A percentile compares a stretch with the other conserved stretches of the same genome.
phyloP scores from a whole-genome alignment of 2,888 invertebrate genomes.

The Scaptomyza polygonia region DNA sequence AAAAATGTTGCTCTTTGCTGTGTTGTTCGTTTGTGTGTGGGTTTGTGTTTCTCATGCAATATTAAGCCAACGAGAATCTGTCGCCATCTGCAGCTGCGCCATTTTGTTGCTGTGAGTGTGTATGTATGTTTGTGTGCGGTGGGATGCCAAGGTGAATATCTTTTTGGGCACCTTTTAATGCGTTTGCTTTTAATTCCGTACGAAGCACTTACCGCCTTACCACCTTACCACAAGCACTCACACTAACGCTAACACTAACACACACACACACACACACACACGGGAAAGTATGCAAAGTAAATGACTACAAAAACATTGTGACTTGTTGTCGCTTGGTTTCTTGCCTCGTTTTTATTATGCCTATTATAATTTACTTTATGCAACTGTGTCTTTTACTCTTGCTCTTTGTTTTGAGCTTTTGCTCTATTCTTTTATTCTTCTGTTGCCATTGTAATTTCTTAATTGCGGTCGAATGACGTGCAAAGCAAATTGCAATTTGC shows the following conservation, averaged over 20 bases:
- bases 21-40: conserved; percentile 21
- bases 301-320: conserved; percentile 66
- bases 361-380: conserved; percentile 80
- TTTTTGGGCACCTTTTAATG: conserved; percentile 78
- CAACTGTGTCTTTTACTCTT: conserved; percentile 47
- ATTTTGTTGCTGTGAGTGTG: conserved; percentile 46
- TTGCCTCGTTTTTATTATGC: conserved; percentile 74
- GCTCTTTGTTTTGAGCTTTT: conserved; percentile 49
- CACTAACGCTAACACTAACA: conserved; percentile 22
- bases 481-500: conserved; percentile 21
- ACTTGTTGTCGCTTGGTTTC: conserved; percentile 70
- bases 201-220: conserved; percentile 69
- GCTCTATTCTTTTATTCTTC: conserved; percentile 49
- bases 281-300: conserved; percentile 61
- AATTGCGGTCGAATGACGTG: conserved; percentile 62
- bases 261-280: conserved; percentile 15
- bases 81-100: conserved; percentile 73
- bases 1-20: conserved; percentile 80
- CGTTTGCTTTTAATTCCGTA: conserved; percentile 76
- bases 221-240: conserved; percentile 50
- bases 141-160: conserved; percentile 71
- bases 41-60: conserved; percentile 51
- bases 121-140: conserved; percentile 8
- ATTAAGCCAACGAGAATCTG: conserved; percentile 55
- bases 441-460: conserved; percentile 58